Conservation (phyloP, 2,888 invertebrate genomes). For the Drosophila setosimentum region DNA sequence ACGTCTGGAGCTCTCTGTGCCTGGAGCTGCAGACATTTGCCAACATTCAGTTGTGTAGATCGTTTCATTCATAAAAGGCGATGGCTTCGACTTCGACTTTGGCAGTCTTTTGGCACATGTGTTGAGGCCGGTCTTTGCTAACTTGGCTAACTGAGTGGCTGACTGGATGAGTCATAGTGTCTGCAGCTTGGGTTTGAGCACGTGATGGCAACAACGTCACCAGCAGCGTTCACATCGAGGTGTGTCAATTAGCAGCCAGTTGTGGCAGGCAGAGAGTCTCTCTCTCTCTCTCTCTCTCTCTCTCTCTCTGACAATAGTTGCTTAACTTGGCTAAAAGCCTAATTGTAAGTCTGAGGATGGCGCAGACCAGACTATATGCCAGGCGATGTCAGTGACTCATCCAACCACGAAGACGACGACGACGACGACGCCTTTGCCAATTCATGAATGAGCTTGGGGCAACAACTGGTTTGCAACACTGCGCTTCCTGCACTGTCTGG, state of each 20-base stretch:
- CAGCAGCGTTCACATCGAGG: slow-evolving; percentile 58
- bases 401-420: slow-evolving; percentile 15
- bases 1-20: slow-evolving; percentile 50
- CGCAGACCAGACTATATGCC: slow-evolving; percentile 22
- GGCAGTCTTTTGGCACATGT: slow-evolving; percentile 56
- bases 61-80: slow-evolving; percentile 74
- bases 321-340: slow-evolving; percentile 47
- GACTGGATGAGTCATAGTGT: slow-evolving; percentile 56
- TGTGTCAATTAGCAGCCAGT: slow-evolving; percentile 76
- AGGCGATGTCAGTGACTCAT: slow-evolving; percentile 37
- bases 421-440: slow-evolving; percentile 64
- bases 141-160: slow-evolving; percentile 1
- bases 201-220: slow-evolving; percentile 61
- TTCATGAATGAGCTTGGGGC: slow-evolving; percentile 59
- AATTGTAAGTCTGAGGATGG: slow-evolving; percentile 43
- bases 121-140: slow-evolving; percentile 45
- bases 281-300: not conserved
- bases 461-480: slow-evolving; percentile 48
- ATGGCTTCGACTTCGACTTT: slow-evolving; percentile 23
- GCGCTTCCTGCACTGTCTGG: slow-evolving; percentile 42
- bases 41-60: slow-evolving; percentile 54
- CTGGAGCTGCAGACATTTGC: slow-evolving; percentile 49
- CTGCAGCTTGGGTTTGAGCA: slow-evolving; percentile 49
- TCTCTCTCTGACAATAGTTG: slow-evolving; percentile 1
- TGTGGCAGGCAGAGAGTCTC: slow-evolving; percentile 43